Evolutionary conservation across 2,888 invertebrate genomes (phyloP).

Genomic region (Papilio protenor): DNA sequence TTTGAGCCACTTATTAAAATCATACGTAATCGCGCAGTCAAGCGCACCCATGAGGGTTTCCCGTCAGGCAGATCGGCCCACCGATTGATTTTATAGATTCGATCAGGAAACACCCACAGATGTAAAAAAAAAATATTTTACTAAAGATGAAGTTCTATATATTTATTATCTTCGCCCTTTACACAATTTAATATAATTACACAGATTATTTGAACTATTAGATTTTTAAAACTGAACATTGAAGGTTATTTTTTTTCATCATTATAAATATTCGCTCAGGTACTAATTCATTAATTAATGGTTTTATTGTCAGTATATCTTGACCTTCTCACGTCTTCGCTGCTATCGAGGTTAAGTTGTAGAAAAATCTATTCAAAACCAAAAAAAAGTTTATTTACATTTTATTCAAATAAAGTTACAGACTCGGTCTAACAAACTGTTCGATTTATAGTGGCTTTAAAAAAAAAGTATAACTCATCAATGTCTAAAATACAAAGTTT

Average conservation of each 20-base stretch:
- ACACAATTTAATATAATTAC: not conserved
- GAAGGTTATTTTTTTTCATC: not conserved
- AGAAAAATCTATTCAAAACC: not conserved
- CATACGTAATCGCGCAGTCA: no score
- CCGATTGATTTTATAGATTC: no score
- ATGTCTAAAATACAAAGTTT: not conserved
- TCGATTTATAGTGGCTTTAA: not conserved
- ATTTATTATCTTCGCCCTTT: not conserved
- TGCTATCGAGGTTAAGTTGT: not conserved
- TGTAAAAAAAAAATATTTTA: not conserved
- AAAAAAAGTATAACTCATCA: not conserved
- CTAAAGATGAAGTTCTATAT: not conserved
- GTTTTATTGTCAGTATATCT: not conserved
- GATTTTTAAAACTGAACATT: not conserved
- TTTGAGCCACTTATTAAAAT: no score
- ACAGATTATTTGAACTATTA: not conserved
- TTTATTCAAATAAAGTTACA: not conserved
- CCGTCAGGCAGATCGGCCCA: no score
- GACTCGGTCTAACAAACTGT: not conserved
- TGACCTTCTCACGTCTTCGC: not conserved
- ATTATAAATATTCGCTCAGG: not conserved
- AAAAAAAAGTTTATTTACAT: not conserved
- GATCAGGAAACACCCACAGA: no score
- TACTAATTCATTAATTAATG: not conserved
- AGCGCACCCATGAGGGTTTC: no score